These are phyloP conservation scores for Heliothis subflexa DNA, from an alignment of 1,140 invertebrate genomes.

Conservation along the genomic window DNA sequence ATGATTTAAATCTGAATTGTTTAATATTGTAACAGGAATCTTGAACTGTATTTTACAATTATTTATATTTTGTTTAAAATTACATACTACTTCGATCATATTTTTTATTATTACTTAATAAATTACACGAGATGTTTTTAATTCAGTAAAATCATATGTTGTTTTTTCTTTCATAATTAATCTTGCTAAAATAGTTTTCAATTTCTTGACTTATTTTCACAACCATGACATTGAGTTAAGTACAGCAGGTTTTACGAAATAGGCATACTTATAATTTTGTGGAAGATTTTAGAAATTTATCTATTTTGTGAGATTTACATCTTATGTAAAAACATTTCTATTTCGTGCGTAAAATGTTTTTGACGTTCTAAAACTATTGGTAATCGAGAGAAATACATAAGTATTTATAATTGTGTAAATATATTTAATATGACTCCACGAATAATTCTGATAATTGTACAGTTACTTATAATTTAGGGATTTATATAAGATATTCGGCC, in stretches of 20 bases:
- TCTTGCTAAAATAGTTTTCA: conserved; percentile 20
- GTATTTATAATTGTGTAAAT: conserved; percentile 72
- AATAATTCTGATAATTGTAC: conserved; percentile 75
- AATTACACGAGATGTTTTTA: neutral
- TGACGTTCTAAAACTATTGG: conserved; percentile 51
- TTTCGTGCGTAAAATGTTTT: conserved; percentile 46
- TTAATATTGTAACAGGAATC: no score
- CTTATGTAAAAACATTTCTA: conserved; percentile 9
- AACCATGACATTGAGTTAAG: conserved; percentile 44
- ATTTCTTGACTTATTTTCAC: conserved; percentile 24
- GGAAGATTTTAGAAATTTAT: neutral
- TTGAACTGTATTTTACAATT: no score
- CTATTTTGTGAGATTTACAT: neutral
- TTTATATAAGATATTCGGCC: conserved; percentile 74
- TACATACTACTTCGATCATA: no score
- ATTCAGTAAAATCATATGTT: neutral
- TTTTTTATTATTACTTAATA: no score
- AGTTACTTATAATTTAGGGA: conserved; percentile 74
- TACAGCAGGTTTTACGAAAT: neutral
- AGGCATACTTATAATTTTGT: neutral
- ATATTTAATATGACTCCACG: conserved; percentile 72
- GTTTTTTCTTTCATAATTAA: conserved; percentile 26
- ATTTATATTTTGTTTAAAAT: no score
- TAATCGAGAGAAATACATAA: conserved; percentile 61
- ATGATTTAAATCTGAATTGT: no score